These are phyloP conservation scores for Phylloscopus trochilus DNA, from an alignment of 2,113 vertebrate species.

Conservation along the genomic window DNA sequence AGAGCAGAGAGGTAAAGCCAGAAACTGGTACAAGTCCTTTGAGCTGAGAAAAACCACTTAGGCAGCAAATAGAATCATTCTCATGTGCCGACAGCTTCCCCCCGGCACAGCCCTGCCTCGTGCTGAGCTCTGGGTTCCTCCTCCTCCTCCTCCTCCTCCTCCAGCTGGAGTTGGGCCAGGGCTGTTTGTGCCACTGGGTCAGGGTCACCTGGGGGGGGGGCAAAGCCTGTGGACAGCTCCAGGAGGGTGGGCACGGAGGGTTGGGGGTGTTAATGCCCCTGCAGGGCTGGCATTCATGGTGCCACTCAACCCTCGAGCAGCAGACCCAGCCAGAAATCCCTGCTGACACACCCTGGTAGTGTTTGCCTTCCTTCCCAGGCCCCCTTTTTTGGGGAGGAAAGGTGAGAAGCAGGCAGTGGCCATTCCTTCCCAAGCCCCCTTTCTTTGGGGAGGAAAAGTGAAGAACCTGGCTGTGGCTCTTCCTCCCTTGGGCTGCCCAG, in stretches of 20 bases:
- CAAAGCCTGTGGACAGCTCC: neutral
- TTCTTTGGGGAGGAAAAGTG: neutral
- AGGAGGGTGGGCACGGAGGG: neutral
- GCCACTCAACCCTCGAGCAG: accelerated
- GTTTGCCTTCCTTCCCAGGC: neutral
- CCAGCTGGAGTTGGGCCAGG: neutral
- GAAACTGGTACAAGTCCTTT: neutral
- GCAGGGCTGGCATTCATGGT: accelerated
- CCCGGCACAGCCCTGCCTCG: neutral
- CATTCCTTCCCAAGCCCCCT: neutral
- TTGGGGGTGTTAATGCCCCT: accelerated
- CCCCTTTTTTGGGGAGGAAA: neutral
- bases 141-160: neutral
- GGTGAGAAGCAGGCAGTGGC: neutral
- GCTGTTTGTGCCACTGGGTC: neutral
- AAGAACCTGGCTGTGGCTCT: too few relatives aligned
- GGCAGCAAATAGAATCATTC: neutral
- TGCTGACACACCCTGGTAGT: neutral
- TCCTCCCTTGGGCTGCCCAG: neutral
- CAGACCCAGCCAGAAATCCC: neutral
- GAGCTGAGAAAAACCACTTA: neutral
- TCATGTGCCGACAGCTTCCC: neutral
- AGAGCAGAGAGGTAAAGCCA: neutral
- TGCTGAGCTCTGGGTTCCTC: neutral
- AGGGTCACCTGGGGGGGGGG: neutral